Evolutionary conservation across 2,113 vertebrate genomes (phyloP).

Genomic region (Thunnus maccoyii): DNA sequence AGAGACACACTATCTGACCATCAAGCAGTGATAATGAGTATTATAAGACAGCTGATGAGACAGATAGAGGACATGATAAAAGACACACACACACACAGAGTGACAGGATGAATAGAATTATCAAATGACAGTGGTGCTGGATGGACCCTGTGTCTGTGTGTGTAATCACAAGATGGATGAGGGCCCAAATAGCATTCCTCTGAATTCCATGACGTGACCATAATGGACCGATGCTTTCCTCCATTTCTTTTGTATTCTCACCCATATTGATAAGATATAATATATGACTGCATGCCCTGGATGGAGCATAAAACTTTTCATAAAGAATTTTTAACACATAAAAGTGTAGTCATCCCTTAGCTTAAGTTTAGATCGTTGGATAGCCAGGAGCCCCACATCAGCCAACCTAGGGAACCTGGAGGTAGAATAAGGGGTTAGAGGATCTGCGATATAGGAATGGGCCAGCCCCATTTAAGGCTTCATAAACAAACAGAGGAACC

Average conservation of each 20-base stretch:
- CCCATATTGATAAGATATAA: neutral
- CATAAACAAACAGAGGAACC: too few species aligned
- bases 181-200: constrained; percentile 70
- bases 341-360: too few species aligned
- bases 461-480: too few species aligned
- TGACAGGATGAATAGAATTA: constrained; percentile 72
- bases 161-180: constrained; percentile 79
- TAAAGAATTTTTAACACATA: neutral
- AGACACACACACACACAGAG: constrained; percentile 44
- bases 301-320: neutral
- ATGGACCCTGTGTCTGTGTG: constrained; percentile 56
- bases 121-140: constrained; percentile 62
- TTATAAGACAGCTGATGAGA: constrained; percentile 70
- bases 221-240: constrained; percentile 35
- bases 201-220: constrained; percentile 53
- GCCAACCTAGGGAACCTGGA: too few species aligned
- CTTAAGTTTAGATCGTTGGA: too few species aligned
- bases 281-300: neutral
- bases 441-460: too few species aligned
- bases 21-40: constrained; percentile 67
- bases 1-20: constrained; percentile 5
- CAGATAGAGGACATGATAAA: constrained; percentile 37
- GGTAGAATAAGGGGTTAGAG: too few species aligned
- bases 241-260: neutral
- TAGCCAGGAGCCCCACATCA: too few species aligned